Percentiles rank a stretch among this genome's conserved stretches.
These are phyloP conservation scores for Lepilemur septentrionalis DNA, from an alignment of 2,797 vertebrate species.

Conservation along the genomic window DNA sequence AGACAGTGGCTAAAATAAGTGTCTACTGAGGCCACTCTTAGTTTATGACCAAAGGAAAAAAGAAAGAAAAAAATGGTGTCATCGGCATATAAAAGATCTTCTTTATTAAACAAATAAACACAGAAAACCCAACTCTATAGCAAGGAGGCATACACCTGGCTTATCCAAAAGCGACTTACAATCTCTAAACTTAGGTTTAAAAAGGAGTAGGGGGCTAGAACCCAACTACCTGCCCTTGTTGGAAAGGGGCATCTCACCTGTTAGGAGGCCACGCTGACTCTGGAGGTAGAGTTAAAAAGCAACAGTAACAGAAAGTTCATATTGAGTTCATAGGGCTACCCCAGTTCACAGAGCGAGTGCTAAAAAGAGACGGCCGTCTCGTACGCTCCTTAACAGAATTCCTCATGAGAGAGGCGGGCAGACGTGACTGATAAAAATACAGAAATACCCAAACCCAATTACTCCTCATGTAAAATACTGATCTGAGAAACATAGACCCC, in stretches of 20 bases:
- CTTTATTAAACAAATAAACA: neutral
- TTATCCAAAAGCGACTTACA: neutral
- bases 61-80: neutral
- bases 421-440: neutral
- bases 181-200: neutral
- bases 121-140: neutral
- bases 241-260: too few species aligned
- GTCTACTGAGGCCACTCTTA: neutral
- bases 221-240: neutral
- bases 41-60: neutral
- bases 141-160: neutral
- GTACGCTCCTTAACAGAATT: neutral
- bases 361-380: neutral
- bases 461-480: neutral
- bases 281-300: neutral
- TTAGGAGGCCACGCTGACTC: neutral
- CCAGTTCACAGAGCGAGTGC: neutral
- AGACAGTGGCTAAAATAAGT: constrained; percentile 35
- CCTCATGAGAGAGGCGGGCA: neutral
- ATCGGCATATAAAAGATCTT: neutral
- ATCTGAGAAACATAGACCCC: neutral
- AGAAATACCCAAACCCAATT: neutral
- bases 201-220: neutral
- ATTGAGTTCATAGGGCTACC: accelerated
- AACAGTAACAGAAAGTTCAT: neutral